Conservation (phyloP, 2,888 invertebrate genomes). For the Protonemura montana region DNA sequence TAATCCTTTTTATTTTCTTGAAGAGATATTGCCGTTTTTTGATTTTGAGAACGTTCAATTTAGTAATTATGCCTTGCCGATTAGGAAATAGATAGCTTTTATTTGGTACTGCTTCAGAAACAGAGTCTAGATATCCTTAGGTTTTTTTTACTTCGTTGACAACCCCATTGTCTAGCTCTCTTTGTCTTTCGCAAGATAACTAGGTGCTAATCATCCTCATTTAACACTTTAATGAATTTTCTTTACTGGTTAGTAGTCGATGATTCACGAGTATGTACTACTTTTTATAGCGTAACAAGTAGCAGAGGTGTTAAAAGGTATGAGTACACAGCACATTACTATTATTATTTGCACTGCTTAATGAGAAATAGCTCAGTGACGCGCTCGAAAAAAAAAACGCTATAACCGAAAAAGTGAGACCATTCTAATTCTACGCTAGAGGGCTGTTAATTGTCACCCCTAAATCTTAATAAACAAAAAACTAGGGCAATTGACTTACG, state of each 20-base stretch:
- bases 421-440: too few species aligned
- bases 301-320: neutral
- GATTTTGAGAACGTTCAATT: neutral
- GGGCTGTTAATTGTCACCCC: too few species aligned
- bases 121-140: neutral
- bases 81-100: neutral
- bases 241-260: neutral
- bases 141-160: neutral
- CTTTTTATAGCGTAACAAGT: neutral
- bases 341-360: neutral
- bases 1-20: conserved; percentile 26
- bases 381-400: neutral
- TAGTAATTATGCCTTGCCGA: neutral
- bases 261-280: neutral
- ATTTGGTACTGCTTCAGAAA: neutral
- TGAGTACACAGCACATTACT: neutral
- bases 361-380: conserved; percentile 1
- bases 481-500: conserved; percentile 70
- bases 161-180: neutral
- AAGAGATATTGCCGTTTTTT: neutral
- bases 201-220: neutral
- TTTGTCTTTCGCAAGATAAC: neutral
- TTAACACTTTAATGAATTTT: conserved; percentile 14
- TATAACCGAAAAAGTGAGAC: neutral
- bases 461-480: too few species aligned